Evolutionary conservation across 2,113 vertebrate species (phyloP), one percentile per base, ranked within the genome.

Genomic region (Eurystomus gularis): DNA sequence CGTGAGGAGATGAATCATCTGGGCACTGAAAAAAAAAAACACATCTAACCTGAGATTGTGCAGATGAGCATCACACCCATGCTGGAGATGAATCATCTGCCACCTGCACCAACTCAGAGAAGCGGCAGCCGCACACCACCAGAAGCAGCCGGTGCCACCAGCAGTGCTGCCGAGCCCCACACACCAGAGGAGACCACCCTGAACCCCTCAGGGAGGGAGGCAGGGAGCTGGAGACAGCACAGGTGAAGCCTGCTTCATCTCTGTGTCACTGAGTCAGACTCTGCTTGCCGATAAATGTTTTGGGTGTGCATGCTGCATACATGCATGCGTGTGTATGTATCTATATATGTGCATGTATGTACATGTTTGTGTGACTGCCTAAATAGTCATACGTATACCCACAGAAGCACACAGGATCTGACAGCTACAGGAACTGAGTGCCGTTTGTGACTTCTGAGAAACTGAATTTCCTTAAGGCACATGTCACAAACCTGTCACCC

Each of bases 31-130:
- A 68, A 80, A 83, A 25, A 40, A 72, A 55, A 88, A 40, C 54
- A 10, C 24, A 49, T 60, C 68, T 77, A 91, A 88, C 78, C 93
- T 93, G 93, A 54, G 72, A 77, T 77, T 44, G 69, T 77, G 79
- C 92, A 96, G 96, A 95, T 86, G 88, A 96, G 87, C 97, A 93
- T 92, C 46, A 14, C n/a, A 88, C 70, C 16, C 79, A 94, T 48
- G 58, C 15, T 7, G 5, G 92, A 62, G 42, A 93, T 97, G 95
- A 98, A 88, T 98, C 97, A 97, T 93, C 96, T 92, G 78, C 93
- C 87, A 93, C 97, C 92, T 97, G 96, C 37, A 9, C 94, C 95
- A 88, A 93, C 96, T 97, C 94, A 92, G 93, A 96, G 91, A 82
- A 76, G 44, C 58, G 65, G 82, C 88, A 91, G 95, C 49, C 5